These are phyloP conservation scores for Aphelenchoides besseyi DNA, from an alignment of 1,140 invertebrate species.

Conservation along the genomic window DNA sequence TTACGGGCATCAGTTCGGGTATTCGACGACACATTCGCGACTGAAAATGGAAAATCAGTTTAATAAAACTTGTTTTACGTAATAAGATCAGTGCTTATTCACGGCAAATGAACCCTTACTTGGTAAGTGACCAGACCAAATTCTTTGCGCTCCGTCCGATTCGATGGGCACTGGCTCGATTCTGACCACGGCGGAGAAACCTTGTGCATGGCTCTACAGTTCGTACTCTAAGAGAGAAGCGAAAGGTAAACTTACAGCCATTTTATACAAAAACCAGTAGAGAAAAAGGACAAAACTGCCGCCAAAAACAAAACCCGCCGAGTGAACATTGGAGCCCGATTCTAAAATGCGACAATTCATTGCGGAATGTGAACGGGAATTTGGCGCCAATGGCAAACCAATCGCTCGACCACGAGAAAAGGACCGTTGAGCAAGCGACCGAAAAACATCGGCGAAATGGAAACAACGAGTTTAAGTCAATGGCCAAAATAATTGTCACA, in stretches of 20 bases:
- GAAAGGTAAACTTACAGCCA: conserved; percentile 46
- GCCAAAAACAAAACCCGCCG: background rate
- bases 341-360: background rate
- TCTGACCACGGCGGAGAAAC: conserved; percentile 37
- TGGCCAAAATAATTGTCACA: too few species aligned
- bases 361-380: background rate
- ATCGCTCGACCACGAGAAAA: too few species aligned
- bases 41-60: conserved; percentile 64
- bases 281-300: conserved; percentile 7
- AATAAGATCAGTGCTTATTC: too few species aligned
- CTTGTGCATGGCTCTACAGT: conserved; percentile 42
- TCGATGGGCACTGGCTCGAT: conserved; percentile 40
- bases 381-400: too few species aligned
- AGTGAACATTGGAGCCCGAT: background rate
- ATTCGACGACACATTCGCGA: conserved; percentile 74
- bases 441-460: too few species aligned
- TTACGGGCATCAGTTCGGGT: conserved; percentile 74
- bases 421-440: too few species aligned
- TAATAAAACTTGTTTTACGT: background rate
- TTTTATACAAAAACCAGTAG: conserved; percentile 30
- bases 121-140: conserved; percentile 38
- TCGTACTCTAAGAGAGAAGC: background rate
- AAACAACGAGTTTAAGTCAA: too few species aligned
- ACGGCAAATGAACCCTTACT: background rate
- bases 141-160: conserved; percentile 30